These are phyloP conservation scores for Apotomis capreana DNA, from an alignment of 2,888 invertebrate genomes.

Conservation along the genomic window DNA sequence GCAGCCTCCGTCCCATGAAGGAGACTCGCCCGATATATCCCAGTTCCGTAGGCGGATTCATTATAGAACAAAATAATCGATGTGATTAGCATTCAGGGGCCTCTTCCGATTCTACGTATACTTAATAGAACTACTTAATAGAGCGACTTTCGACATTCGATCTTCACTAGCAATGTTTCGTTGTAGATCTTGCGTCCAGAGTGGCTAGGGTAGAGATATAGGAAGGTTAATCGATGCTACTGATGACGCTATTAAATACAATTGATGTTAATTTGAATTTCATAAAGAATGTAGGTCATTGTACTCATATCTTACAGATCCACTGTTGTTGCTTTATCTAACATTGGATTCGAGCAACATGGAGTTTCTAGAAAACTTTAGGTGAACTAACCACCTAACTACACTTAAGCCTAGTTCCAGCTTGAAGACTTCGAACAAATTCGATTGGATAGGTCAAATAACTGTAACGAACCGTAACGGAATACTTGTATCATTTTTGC, in stretches of 20 bases:
- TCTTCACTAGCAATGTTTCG: slow-evolving; percentile 11
- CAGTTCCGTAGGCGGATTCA: slow-evolving; percentile 66
- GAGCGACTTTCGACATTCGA: slow-evolving; percentile 2
- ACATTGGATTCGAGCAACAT: no score
- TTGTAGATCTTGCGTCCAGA: not conserved
- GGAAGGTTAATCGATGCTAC: not conserved
- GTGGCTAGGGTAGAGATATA: not conserved
- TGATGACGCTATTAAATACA: no score
- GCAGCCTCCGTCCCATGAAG: slow-evolving; percentile 58
- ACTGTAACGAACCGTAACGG: no score
- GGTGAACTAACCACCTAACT: no score
- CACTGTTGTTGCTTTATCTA: no score
- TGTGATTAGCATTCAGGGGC: slow-evolving; percentile 56
- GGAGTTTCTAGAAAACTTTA: no score
- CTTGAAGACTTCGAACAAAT: no score
- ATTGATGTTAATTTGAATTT: no score
- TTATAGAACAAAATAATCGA: slow-evolving; percentile 65
- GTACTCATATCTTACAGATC: no score
- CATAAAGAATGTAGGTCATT: no score
- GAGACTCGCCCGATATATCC: slow-evolving; percentile 64
- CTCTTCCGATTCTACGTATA: slow-evolving; percentile 46
- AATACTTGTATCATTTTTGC: not conserved
- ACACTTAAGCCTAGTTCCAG: no score
- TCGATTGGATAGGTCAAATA: no score
- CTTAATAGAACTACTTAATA: slow-evolving; percentile 22